These are phyloP conservation scores for Rhyacophila evoluta DNA, from an alignment of 2,888 invertebrate species.

Conservation along the genomic window DNA sequence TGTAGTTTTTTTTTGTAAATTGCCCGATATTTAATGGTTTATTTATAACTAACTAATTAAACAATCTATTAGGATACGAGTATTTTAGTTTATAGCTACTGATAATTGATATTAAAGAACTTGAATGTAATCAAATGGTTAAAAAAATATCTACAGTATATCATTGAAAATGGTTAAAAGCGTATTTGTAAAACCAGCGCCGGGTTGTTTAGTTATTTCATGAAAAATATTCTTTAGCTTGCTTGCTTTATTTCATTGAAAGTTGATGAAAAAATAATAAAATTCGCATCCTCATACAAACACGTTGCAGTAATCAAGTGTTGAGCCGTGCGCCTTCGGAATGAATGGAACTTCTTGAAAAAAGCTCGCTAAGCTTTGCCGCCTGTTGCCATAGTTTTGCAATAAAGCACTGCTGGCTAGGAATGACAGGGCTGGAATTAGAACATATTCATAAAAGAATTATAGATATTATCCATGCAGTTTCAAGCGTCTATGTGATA, in stretches of 20 bases:
- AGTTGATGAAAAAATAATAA: neutral
- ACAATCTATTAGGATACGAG: too few relatives aligned
- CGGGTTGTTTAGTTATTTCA: neutral
- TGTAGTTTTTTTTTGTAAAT: too few relatives aligned
- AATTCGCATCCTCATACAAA: neutral
- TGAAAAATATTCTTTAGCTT: neutral
- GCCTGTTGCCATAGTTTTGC: slow-evolving; percentile 41
- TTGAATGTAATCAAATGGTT: too few relatives aligned
- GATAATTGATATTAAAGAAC: too few relatives aligned
- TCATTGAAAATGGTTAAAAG: neutral
- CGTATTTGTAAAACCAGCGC: neutral
- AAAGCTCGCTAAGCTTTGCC: slow-evolving; percentile 1
- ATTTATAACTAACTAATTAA: too few relatives aligned
- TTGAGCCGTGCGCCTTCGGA: neutral
- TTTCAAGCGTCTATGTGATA: too few relatives aligned
- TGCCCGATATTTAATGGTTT: too few relatives aligned
- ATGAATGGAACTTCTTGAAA: neutral
- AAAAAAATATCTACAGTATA: neutral
- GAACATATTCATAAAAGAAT: too few relatives aligned
- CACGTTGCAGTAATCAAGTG: slow-evolving; percentile 26
- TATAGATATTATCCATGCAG: too few relatives aligned
- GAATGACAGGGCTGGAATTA: too few relatives aligned
- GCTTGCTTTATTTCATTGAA: neutral
- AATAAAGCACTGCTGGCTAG: slow-evolving; percentile 30
- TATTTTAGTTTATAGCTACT: too few relatives aligned